These are phyloP conservation scores for Arion vulgaris DNA, from an alignment of 1,140 invertebrate species.

Conservation along the genomic window DNA sequence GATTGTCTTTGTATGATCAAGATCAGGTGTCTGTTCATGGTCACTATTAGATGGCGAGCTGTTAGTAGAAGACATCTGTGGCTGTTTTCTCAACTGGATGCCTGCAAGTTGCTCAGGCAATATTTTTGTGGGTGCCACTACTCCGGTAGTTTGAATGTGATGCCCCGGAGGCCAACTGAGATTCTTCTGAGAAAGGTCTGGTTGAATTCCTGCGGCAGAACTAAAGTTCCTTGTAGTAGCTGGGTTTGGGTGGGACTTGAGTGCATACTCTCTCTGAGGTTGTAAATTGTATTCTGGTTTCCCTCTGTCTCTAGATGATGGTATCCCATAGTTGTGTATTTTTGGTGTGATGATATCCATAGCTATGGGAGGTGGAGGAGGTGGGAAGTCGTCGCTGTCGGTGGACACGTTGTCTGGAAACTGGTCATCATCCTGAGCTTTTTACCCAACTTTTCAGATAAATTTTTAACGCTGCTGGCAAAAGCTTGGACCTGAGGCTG, in stretches of 20 bases:
- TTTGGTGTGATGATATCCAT: conserved; percentile 70
- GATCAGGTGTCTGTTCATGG: conserved; percentile 15
- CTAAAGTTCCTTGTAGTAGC: neutral
- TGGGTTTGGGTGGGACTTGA: neutral
- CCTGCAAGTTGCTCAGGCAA: neutral
- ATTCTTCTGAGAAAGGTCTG: neutral
- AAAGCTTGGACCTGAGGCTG: conserved; percentile 60
- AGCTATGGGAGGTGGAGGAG: conserved; percentile 73
- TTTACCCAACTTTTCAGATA: conserved; percentile 71
- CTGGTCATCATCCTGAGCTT: conserved; percentile 49
- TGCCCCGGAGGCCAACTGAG: neutral
- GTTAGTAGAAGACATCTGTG: neutral
- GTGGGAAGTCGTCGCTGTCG: conserved; percentile 73
- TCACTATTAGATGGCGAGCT: conserved; percentile 1
- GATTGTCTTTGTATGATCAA: neutral
- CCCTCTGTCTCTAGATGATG: conserved; percentile 37
- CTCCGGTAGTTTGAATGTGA: neutral
- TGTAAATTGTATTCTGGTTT: conserved; percentile 26
- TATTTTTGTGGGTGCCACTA: neutral
- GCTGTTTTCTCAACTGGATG: conserved; percentile 2
- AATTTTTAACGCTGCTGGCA: conserved; percentile 73
- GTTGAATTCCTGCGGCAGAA: neutral
- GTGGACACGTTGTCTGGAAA: conserved; percentile 53
- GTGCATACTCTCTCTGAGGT: conserved; percentile 13
- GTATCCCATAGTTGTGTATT: conserved; percentile 68